Base-by-base conservation (phyloP, 2,113 vertebrate species). In the Aleadryas rufinucha region DNA sequence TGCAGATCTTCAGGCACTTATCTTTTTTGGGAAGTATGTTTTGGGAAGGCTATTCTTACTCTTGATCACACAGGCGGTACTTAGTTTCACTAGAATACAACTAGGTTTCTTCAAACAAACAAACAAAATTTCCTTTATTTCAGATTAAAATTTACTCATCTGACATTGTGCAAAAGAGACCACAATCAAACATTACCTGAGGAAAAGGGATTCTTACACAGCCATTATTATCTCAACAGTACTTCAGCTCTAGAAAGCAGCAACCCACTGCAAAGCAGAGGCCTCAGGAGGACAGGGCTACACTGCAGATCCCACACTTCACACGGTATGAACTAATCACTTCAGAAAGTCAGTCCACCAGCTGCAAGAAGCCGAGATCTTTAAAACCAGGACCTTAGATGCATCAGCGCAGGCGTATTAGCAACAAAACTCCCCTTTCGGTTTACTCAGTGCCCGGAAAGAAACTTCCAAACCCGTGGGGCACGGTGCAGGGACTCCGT, bases 261-360 rank as follows among this genome's bases (percentile, higher is more conserved):
- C 26, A 8, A 5, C 6, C 0, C 44, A 6, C 17, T 8, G 56
- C 33, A 61, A 57, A 52, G 31, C 14, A 24, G 39, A 44, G n/a
- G 24, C 16, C 65, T 47, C 14, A 1, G 35, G 11, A 45, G 16
- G 5, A 21, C 31, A 27, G 8, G 7, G 30, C 30, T 24, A 4
- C 5, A 22, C 39, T 26, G 52, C n/a, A 30, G 22, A 50, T 13
- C 37, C 13, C 64, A 60, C 72, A 9, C 19, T 7, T 4, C 50
- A 30, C 57, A n/a, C 27, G 6, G 2, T 4, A 5, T 1, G 4
- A 77, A 56, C 2, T 4, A 19, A n/a, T 1, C 7, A 3, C 50
- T 41, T 15, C 70, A 39, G 8, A 33, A 19, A 18, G 7, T 3
- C 49, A 47, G 26, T 1, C 10, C 28, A 37, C 18, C 24, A 22